phyloP scores from a whole-genome alignment of 2,113 vertebrate species.

The Candoia aspera region DNA sequence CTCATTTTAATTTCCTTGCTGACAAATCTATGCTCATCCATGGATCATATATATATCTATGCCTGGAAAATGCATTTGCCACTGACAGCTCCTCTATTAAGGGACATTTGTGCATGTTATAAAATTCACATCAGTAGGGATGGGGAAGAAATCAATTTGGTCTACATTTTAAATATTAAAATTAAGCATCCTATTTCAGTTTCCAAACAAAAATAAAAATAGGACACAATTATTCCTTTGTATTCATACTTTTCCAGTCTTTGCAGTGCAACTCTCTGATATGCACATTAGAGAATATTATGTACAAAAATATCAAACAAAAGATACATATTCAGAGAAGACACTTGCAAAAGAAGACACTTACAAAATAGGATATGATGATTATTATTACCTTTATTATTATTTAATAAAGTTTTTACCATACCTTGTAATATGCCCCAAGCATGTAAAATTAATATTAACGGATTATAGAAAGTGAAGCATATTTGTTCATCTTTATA shows the following conservation, averaged over 20 bases:
- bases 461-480: too few relatives aligned
- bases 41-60: background rate
- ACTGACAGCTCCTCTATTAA: background rate
- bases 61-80: background rate
- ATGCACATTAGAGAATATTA: background rate
- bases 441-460: too few relatives aligned
- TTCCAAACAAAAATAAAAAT: too few relatives aligned
- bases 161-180: background rate
- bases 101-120: too few relatives aligned
- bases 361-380: background rate
- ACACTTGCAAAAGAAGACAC: background rate
- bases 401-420: background rate
- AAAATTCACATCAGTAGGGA: too few relatives aligned
- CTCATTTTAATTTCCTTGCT: background rate
- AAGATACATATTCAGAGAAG: background rate
- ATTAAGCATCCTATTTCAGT: too few relatives aligned
- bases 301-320: background rate
- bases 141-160: background rate
- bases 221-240: background rate
- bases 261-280: background rate
- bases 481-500: too few relatives aligned
- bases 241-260: background rate
- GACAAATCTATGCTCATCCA: background rate
- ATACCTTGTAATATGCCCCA: too few relatives aligned
- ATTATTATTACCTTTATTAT: background rate